Conservation (phyloP, 2,113 vertebrate genomes). For the Megaceryle torquata region DNA sequence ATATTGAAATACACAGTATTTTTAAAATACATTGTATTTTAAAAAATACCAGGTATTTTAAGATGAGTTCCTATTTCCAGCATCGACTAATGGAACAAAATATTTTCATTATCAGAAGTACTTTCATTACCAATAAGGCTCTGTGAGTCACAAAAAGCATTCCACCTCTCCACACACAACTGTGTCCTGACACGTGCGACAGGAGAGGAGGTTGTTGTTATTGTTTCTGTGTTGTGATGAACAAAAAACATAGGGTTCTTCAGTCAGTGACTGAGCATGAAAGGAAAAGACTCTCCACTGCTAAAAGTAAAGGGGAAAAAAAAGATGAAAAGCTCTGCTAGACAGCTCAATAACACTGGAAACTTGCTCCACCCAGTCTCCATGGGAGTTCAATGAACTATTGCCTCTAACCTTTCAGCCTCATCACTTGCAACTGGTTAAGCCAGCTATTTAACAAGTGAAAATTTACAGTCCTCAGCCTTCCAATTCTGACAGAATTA, state of each 20-base stretch:
- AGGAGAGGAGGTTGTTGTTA: not conserved
- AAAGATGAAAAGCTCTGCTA: not conserved
- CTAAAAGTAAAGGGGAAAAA: not conserved
- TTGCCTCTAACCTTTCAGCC: not conserved
- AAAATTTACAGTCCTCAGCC: not conserved
- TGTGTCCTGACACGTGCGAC: not conserved
- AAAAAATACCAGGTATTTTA: not conserved
- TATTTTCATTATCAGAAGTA: not conserved
- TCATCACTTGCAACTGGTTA: not conserved
- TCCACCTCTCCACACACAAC: not conserved
- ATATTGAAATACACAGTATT: not conserved
- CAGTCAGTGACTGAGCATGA: not conserved
- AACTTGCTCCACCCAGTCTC: not conserved
- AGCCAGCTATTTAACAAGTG: not conserved
- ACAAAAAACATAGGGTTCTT: not conserved
- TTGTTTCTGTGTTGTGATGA: not conserved
- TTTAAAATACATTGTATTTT: not conserved
- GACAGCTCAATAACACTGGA: not conserved
- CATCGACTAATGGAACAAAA: not conserved
- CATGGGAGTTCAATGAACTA: not conserved
- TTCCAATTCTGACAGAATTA: not conserved
- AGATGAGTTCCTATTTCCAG: not conserved
- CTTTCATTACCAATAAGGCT: not conserved
- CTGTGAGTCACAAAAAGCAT: not conserved
- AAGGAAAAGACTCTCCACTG: not conserved